Evolutionary conservation across 2,888 invertebrate genomes (phyloP).

Genomic region (Eristalis tenax): DNA sequence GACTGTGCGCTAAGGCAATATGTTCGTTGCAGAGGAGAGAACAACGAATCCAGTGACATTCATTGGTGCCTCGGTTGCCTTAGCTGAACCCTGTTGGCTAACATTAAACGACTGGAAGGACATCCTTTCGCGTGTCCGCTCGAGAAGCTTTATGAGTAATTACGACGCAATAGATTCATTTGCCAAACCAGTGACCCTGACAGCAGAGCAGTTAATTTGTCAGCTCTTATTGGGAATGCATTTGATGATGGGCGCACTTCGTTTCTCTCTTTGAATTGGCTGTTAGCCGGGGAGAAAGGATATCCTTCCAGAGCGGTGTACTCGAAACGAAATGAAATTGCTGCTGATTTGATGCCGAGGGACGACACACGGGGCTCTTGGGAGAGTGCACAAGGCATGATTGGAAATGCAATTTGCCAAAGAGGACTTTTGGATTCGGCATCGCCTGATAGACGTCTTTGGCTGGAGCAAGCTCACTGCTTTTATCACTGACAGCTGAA

Average conservation of each 20-base stretch:
- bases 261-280: background rate
- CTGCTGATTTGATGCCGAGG: no score
- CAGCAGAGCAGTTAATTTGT: constrained; percentile 25
- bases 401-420: background rate
- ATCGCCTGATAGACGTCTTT: no score
- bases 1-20: constrained; percentile 10
- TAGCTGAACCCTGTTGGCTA: background rate
- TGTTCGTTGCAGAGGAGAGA: constrained; percentile 9
- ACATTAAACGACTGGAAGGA: background rate
- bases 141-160: constrained; percentile 43
- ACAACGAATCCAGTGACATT: constrained; percentile 49
- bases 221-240: constrained; percentile 25
- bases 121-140: background rate
- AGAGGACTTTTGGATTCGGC: background rate
- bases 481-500: no score
- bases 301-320: background rate
- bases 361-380: background rate
- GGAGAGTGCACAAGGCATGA: background rate
- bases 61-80: constrained; percentile 2
- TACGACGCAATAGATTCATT: constrained; percentile 6
- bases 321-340: background rate
- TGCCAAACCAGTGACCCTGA: constrained; percentile 1
- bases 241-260: constrained; percentile 1
- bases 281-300: no score
- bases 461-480: no score